These are phyloP conservation scores for Vimba vimba DNA, from an alignment of 2,113 vertebrate species.

Conservation along the genomic window DNA sequence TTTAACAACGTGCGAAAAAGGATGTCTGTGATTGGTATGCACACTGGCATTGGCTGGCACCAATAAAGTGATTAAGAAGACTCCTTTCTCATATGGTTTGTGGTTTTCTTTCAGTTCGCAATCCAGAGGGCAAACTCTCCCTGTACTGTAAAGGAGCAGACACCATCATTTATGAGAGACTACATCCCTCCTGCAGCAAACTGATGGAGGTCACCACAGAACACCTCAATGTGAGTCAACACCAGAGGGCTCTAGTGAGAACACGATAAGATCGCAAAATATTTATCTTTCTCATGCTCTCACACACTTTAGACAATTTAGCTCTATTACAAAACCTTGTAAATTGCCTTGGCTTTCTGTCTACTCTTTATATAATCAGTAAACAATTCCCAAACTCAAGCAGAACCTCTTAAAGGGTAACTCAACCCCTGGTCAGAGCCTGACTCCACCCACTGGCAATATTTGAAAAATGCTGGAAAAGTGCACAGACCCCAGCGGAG, in stretches of 20 bases:
- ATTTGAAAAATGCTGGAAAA: too few species aligned
- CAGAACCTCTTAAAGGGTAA: not conserved
- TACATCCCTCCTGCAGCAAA: constrained; percentile 81
- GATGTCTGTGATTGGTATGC: constrained; percentile 95
- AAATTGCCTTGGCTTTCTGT: not conserved
- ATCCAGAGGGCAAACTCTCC: constrained; percentile 83
- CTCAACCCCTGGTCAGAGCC: too few species aligned
- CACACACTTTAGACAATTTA: not conserved
- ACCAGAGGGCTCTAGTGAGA: not conserved
- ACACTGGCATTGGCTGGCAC: not conserved
- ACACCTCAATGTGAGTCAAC: constrained; percentile 89
- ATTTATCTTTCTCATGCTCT: not conserved
- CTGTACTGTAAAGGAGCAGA: constrained; percentile 97
- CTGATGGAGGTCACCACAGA: constrained; percentile 87
- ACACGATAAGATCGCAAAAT: not conserved
- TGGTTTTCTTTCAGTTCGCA: constrained; percentile 76
- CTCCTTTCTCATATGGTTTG: not conserved
- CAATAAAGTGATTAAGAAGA: not conserved
- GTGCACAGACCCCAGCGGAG: too few species aligned
- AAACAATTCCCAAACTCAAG: not conserved
- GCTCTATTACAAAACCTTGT: not conserved
- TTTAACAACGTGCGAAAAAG: constrained; percentile 94
- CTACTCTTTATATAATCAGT: not conserved
- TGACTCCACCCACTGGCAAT: too few species aligned
- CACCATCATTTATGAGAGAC: constrained; percentile 87